phyloP scores from a whole-genome alignment of 1,140 invertebrate species.

The Octopus sinensis region DNA sequence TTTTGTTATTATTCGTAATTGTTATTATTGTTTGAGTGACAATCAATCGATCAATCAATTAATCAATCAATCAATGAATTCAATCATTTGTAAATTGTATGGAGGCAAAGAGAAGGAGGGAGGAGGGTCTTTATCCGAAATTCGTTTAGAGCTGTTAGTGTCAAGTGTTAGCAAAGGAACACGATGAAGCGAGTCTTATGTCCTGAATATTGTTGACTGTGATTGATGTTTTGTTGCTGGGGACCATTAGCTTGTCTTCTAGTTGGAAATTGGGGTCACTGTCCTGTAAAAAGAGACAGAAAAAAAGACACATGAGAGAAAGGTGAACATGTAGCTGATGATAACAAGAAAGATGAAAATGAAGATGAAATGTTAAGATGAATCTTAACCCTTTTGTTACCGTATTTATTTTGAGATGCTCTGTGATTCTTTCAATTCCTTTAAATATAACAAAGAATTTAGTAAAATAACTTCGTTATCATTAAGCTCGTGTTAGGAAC shows the following conservation, averaged over 20 bases:
- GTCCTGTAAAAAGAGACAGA: not conserved
- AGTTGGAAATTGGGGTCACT: slow-evolving; percentile 9
- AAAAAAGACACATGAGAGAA: not conserved
- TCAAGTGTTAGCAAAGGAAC: slow-evolving; percentile 7
- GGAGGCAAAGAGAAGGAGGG: not conserved
- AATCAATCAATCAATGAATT: not conserved
- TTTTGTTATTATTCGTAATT: not conserved
- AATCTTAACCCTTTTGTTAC: not conserved
- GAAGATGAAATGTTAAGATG: not conserved
- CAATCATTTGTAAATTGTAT: not conserved
- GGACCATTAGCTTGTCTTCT: not conserved
- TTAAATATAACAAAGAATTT: not conserved
- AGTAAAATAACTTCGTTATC: no score
- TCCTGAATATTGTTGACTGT: slow-evolving; percentile 1
- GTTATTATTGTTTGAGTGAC: not conserved
- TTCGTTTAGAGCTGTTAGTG: not conserved
- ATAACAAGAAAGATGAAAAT: not conserved
- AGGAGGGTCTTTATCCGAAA: not conserved
- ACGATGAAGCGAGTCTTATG: not conserved
- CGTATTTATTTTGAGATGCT: not conserved
- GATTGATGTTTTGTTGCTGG: not conserved
- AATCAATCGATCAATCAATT: not conserved
- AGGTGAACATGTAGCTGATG: not conserved
- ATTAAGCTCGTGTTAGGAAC: no score
- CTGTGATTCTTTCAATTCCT: not conserved